phyloP scores from a whole-genome alignment of 2,888 invertebrate species.

The Autographa gamma region DNA sequence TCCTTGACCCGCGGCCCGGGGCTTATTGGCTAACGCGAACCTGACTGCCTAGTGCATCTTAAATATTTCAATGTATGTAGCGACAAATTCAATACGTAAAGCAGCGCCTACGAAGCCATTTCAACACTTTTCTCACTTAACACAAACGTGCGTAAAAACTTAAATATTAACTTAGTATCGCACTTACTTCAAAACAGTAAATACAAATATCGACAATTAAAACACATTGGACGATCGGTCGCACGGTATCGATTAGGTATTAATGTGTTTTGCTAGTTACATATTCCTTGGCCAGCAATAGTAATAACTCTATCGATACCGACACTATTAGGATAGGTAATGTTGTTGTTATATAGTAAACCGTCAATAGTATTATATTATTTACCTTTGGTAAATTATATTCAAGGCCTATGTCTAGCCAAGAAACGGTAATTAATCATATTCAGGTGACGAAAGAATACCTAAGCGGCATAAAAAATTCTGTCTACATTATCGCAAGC shows the following conservation, averaged over 20 bases:
- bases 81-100: neutral
- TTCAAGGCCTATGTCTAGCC: constrained; percentile 1
- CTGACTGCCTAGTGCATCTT: constrained; percentile 11
- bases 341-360: neutral
- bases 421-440: neutral
- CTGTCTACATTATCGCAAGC: neutral
- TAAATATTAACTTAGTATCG: constrained; percentile 12
- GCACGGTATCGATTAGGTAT: neutral
- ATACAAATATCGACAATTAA: neutral
- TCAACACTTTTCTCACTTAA: constrained; percentile 31
- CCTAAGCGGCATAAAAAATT: neutral
- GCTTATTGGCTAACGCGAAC: constrained; percentile 5
- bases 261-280: neutral
- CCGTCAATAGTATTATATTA: neutral
- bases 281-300: neutral
- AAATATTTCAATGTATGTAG: constrained; percentile 6
- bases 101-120: constrained; percentile 23
- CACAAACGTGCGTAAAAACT: constrained; percentile 25
- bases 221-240: neutral
- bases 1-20: constrained; percentile 1
- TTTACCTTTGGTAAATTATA: neutral
- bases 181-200: neutral
- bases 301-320: neutral
- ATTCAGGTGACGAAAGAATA: neutral
- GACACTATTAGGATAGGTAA: neutral